Evolutionary conservation across 2,888 invertebrate genomes (phyloP).

Genomic region (Melangyna quadrimaculata): DNA sequence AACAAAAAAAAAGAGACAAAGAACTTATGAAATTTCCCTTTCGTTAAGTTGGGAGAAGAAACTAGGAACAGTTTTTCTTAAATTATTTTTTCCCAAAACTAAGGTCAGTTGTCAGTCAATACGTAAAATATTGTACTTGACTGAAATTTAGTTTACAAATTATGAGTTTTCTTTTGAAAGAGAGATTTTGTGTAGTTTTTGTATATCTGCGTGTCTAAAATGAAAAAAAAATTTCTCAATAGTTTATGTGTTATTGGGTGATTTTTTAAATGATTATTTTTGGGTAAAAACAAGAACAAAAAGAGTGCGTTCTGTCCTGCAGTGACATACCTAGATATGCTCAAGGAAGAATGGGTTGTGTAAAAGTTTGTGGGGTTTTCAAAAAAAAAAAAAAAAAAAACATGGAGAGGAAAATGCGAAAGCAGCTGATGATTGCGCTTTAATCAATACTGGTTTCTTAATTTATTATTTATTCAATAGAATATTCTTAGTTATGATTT

Average conservation of each 20-base stretch:
- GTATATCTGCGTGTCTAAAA: not conserved
- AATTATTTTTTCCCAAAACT: not conserved
- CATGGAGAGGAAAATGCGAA: not conserved
- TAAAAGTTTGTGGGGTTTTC: not conserved
- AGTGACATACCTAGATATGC: constrained; percentile 28
- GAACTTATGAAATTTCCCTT: not conserved
- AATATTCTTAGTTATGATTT: no score
- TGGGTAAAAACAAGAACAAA: no score
- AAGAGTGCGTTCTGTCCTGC: constrained; percentile 22
- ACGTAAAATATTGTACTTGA: constrained; percentile 40
- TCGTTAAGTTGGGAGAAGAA: constrained; percentile 50
- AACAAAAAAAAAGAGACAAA: not conserved
- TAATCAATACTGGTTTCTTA: no score
- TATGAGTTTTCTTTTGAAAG: not conserved
- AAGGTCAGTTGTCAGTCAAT: not conserved
- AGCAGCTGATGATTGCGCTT: no score
- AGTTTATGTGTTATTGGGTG: constrained; percentile 13
- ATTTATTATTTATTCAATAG: no score
- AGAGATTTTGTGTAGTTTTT: not conserved
- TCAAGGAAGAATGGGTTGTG: not conserved
- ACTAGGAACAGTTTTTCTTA: constrained; percentile 57
- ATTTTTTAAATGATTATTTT: not conserved
- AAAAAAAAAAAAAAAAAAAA: no score
- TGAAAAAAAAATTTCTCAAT: not conserved
- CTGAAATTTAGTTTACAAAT: not conserved